Evolutionary conservation across 2,888 invertebrate species (phyloP), one percentile per base, ranked within the genome.

Genomic region (Melieria crassipennis): DNA sequence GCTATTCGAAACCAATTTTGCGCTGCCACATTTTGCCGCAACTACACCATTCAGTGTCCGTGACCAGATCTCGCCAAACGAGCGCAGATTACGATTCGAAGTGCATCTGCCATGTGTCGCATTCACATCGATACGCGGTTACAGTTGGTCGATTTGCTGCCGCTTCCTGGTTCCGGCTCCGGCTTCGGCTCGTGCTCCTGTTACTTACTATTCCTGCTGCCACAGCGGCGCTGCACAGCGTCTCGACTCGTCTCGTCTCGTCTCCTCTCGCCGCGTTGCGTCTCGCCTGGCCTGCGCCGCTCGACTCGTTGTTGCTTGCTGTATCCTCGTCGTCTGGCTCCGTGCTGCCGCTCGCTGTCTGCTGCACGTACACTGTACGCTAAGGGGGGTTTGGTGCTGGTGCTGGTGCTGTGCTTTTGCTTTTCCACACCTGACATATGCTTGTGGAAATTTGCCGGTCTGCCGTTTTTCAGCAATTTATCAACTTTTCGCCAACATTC

Each of bases 401-500:
- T 61, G n/a, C 43, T 47, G 16, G 45, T 10, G 13, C 63, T 68
- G 50, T 61, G 16, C 69, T 30, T 55, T 65, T 73, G 67, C 70
- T 68, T 72, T 70, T 73, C 61, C 70, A 73, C 65, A 67, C 60
- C 65, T 69, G 72, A 70, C 75, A 75, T 75, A 73, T 73, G 75
- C 70, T 71, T 63, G 61, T 58, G 13, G 46, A 42, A 9, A 64
- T 69, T 69, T 58, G 70, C 70, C 70, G 70, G 70, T 70, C 63
- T 63, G 67, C 43, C 16, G 62, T 69, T 65, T 16, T 75, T 75
- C 70, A 63, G 42, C 45, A 61, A 73, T 69, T 73, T 73, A 75
- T 74, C 75, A 75, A 68, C 72, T 76, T 74, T 75, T 77, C 71
- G 52, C 62, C 62, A 72, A 70, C 74, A 74, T 76, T 75, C 75